phyloP scores from a whole-genome alignment of 2,113 vertebrate species.

The Casuarius casuarius region DNA sequence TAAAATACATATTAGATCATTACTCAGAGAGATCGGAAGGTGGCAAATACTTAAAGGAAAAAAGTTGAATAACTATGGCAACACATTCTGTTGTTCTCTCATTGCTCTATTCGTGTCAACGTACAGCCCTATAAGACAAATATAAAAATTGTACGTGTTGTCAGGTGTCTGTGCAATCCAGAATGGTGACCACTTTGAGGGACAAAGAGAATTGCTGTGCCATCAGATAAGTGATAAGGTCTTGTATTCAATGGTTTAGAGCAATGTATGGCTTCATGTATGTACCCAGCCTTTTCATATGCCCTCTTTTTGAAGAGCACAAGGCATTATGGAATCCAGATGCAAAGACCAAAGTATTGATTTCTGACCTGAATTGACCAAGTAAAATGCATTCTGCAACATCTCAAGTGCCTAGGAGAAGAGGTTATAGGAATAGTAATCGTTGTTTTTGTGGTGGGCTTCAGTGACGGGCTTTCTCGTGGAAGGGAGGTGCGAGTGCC shows the following conservation, averaged over 20 bases:
- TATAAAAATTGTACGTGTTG: background rate
- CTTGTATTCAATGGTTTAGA: background rate
- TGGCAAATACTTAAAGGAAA: background rate
- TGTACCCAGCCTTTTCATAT: rapidly evolving
- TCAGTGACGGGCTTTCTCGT: rapidly evolving
- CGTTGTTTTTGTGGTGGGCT: background rate
- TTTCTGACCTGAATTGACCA: rapidly evolving
- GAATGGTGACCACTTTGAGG: background rate
- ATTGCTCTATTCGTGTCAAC: background rate
- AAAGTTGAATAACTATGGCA: background rate
- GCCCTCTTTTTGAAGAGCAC: rapidly evolving
- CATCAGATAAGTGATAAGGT: background rate
- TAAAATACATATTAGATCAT: background rate
- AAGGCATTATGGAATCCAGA: too few relatives aligned
- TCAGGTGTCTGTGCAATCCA: background rate
- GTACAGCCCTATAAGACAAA: background rate
- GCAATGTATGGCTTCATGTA: background rate
- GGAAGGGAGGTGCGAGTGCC: rapidly evolving
- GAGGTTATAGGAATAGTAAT: rapidly evolving
- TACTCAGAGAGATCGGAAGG: background rate
- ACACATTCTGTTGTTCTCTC: background rate
- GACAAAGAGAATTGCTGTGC: background rate
- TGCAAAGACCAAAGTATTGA: background rate
- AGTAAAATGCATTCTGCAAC: background rate
- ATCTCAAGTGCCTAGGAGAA: background rate